Evolutionary conservation across 2,888 invertebrate species (phyloP), one percentile per base, ranked within the genome.

Genomic region (Yponomeuta cagnagella): DNA sequence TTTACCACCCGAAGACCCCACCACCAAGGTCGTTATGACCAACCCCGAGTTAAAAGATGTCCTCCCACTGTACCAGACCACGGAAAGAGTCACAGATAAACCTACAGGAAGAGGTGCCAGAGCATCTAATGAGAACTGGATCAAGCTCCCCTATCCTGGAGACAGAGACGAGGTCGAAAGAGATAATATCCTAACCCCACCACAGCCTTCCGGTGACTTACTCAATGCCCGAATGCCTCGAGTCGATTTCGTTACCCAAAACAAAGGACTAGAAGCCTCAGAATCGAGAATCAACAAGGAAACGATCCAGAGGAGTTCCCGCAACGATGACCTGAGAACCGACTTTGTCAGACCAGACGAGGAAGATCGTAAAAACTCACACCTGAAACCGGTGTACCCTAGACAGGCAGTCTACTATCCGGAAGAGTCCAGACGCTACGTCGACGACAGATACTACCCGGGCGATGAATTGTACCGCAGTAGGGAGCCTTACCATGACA

Each of bases 211-310:
- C 3, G 93, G 93, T 72, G 94, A 94, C 31, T 85, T 93, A 2
- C 88, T 93, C 37, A 93, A 92, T 77, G 90, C 94, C 4, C 85
- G 94, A 75, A 94, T 94, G 84, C 95, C 95, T 0, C 83, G 94
- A 76, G 94, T 95, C 1, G 94, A 95, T 81, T 95, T 95, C 76
- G 94, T 95, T 15, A 95, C 95, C 0, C 94, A 95, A 78, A 93
- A 94, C 74, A 93, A 93, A 86, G 81, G 82, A 1, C 76, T 93
- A 37, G 91, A 93, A 77, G 82, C 92, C 15, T 89, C 93, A 0
- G 93, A 93, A 80, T 91, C 91, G 6, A 85, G 93, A 68, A 89
- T 91, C 76, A 91, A 93, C 72, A 91, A 92, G 76, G 92, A 93
- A 76, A 83, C 89, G 30, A 82, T 92, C 31, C 92, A 90, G 75